A percentile compares a stretch with the other conserved stretches of the same genome.
These are phyloP conservation scores for Petrocephalus sullivani DNA, from an alignment of 2,797 vertebrate species.

Conservation along the genomic window DNA sequence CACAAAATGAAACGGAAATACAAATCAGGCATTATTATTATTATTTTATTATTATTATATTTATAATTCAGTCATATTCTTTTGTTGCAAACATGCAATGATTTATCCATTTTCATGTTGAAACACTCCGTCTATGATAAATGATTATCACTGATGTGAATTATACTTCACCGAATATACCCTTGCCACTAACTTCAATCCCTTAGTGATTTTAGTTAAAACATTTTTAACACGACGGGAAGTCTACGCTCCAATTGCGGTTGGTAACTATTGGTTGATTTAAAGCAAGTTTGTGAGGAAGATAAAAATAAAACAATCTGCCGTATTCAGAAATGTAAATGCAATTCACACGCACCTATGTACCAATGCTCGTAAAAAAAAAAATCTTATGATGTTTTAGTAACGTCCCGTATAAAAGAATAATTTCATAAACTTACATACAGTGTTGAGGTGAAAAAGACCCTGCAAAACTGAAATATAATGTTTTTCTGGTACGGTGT, in stretches of 20 bases:
- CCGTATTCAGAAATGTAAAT: background rate
- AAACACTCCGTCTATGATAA: background rate
- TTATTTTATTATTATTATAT: too few relatives aligned
- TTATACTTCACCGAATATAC: background rate
- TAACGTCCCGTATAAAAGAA: background rate
- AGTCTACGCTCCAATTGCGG: background rate
- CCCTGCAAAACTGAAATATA: background rate
- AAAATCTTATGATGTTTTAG: background rate
- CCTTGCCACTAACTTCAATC: background rate
- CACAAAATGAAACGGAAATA: conserved; percentile 14
- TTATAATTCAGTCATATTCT: background rate
- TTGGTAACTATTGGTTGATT: background rate
- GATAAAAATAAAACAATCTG: background rate
- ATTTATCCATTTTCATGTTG: background rate
- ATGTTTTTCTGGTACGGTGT: background rate
- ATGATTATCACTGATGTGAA: background rate
- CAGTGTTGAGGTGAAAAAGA: background rate
- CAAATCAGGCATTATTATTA: background rate
- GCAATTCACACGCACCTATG: background rate
- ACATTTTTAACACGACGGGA: background rate
- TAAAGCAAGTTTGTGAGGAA: background rate
- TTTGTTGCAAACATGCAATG: background rate
- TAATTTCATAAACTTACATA: background rate
- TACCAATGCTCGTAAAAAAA: background rate
- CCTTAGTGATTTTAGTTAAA: background rate